Percentiles rank a stretch among this genome's conserved stretches.
These are phyloP conservation scores for Halichoeres trimaculatus DNA, from an alignment of 2,113 vertebrate genomes.

Conservation along the genomic window DNA sequence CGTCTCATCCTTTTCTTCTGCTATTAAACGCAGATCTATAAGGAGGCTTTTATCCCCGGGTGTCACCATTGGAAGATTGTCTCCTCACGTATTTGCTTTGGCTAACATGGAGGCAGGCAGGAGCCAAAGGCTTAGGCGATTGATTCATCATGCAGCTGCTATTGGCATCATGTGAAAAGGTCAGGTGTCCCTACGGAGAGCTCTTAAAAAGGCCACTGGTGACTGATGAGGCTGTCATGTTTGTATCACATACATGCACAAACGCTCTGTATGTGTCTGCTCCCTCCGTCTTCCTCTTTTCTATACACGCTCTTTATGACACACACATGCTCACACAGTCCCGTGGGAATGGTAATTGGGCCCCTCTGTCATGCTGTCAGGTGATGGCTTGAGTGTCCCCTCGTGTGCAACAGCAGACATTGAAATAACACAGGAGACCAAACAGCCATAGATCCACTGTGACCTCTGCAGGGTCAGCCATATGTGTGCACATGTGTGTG, in stretches of 20 bases:
- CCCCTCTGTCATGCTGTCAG: constrained; percentile 75
- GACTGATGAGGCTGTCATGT: constrained; percentile 80
- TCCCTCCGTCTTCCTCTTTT: constrained; percentile 23
- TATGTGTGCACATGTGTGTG: constrained; percentile 12
- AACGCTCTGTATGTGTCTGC: constrained; percentile 34
- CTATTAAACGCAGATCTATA: constrained; percentile 58
- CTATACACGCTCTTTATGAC: neutral
- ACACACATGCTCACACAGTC: constrained; percentile 30
- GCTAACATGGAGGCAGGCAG: constrained; percentile 58
- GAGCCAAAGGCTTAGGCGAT: constrained; percentile 56
- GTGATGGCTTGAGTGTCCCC: constrained; percentile 65
- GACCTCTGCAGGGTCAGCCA: constrained; percentile 58
- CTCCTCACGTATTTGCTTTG: constrained; percentile 65
- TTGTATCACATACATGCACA: constrained; percentile 65
- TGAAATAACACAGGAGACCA: constrained; percentile 73
- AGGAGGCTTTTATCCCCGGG: constrained; percentile 54
- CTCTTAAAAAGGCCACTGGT: constrained; percentile 79
- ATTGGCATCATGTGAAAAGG: constrained; percentile 80
- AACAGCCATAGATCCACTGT: constrained; percentile 56
- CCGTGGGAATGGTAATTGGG: constrained; percentile 70
- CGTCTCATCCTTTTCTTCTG: too few relatives aligned
- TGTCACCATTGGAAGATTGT: constrained; percentile 59
- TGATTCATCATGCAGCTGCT: constrained; percentile 79
- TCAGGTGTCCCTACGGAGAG: constrained; percentile 74
- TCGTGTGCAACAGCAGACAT: constrained; percentile 71